phyloP scores from a whole-genome alignment of 1,140 invertebrate genomes.

The Tribolium castaneum region DNA sequence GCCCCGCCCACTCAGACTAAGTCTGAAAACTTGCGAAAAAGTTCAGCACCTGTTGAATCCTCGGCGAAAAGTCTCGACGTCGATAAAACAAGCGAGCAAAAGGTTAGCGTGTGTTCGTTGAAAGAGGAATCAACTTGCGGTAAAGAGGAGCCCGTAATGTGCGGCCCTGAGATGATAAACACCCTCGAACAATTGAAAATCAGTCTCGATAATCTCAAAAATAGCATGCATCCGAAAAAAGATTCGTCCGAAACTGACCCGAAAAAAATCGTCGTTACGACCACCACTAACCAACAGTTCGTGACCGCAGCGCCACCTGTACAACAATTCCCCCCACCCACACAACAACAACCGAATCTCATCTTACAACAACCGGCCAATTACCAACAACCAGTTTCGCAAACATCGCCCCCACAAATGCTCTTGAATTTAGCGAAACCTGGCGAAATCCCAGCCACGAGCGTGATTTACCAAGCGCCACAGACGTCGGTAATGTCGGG shows the following conservation, averaged over 20 bases:
- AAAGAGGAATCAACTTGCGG: constrained; percentile 51
- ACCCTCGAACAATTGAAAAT: constrained; percentile 69
- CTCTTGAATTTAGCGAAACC: constrained; percentile 37
- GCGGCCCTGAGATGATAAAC: constrained; percentile 65
- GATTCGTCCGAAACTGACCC: constrained; percentile 53
- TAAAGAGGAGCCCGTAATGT: constrained; percentile 54
- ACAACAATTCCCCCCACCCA: neutral
- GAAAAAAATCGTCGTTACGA: constrained; percentile 47
- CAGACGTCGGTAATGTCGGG: constrained; percentile 39
- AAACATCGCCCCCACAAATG: constrained; percentile 40
- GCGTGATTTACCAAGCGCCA: neutral
- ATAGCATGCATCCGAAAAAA: constrained; percentile 62
- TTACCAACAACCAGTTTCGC: constrained; percentile 26
- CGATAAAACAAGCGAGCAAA: constrained; percentile 53
- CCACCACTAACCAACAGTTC: neutral
- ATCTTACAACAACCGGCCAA: constrained; percentile 20
- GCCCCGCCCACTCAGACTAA: constrained; percentile 11
- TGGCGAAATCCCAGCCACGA: neutral
- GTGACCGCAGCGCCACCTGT: neutral
- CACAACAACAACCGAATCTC: neutral
- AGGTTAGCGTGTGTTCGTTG: constrained; percentile 54
- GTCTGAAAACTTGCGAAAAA: constrained; percentile 48
- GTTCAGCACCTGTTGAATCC: constrained; percentile 53
- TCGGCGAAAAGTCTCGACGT: constrained; percentile 45
- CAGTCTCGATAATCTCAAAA: constrained; percentile 68